Percentiles rank a stretch among this genome's conserved stretches.
Evolutionary conservation across 2,888 invertebrate species (phyloP).

Genomic region (Hololepta plana): DNA sequence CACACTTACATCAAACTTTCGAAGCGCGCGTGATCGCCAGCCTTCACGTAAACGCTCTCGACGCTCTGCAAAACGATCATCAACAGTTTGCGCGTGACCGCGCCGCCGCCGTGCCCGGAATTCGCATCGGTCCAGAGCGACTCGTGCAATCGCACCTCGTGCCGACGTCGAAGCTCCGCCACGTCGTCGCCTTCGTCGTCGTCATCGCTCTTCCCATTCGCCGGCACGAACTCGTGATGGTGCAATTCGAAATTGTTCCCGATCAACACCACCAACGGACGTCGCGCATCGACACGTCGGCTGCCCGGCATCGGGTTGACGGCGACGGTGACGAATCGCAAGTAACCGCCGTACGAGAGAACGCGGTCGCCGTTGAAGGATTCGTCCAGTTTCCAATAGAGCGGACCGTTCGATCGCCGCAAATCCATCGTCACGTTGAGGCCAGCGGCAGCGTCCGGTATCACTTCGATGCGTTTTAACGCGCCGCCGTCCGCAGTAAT

Average conservation of each 20-base stretch:
- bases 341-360: slow-evolving; percentile 77
- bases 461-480: no score
- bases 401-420: no score
- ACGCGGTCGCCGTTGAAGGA: slow-evolving; percentile 75
- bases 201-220: no score
- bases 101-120: not conserved
- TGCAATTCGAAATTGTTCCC: slow-evolving; percentile 37
- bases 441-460: no score
- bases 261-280: slow-evolving; percentile 72
- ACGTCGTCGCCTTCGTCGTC: no score
- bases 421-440: no score
- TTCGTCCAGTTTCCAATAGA: slow-evolving; percentile 69
- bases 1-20: slow-evolving; percentile 34
- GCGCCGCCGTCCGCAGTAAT: no score
- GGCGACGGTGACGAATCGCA: slow-evolving; percentile 54
- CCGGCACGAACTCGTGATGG: slow-evolving; percentile 4
- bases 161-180: slow-evolving; percentile 26
- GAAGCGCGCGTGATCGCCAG: slow-evolving; percentile 40
- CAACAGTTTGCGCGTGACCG: slow-evolving; percentile 46
- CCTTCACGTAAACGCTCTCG: slow-evolving; percentile 55
- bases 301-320: slow-evolving; percentile 29
- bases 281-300: slow-evolving; percentile 34
- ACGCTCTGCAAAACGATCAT: slow-evolving; percentile 88
- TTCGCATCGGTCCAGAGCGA: slow-evolving; percentile 46
- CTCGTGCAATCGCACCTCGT: slow-evolving; percentile 51